phyloP scores from a whole-genome alignment of 2,797 vertebrate species.

The Labroides dimidiatus region DNA sequence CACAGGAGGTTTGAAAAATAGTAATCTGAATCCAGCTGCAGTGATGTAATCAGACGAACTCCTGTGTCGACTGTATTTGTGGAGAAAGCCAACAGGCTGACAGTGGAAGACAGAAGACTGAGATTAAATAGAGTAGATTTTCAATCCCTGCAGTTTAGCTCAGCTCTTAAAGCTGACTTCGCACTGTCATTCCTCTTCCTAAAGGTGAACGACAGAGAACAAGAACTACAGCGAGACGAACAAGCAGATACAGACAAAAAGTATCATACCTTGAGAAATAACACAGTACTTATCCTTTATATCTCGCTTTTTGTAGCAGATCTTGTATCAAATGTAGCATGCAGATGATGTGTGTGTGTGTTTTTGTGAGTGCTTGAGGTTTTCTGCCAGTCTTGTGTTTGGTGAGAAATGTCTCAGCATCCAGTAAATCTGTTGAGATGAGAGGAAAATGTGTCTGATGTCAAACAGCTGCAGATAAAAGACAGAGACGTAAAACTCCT shows the following conservation, averaged over 20 bases:
- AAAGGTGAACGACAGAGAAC: slow-evolving; percentile 27
- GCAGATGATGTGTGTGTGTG: slow-evolving; percentile 9
- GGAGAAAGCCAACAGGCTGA: slow-evolving; percentile 11
- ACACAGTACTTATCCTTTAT: slow-evolving; percentile 17
- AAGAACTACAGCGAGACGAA: slow-evolving; percentile 24
- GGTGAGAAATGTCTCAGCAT: slow-evolving; percentile 37
- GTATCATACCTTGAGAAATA: slow-evolving; percentile 7
- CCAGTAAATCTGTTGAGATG: slow-evolving; percentile 45
- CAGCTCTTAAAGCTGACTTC: slow-evolving; percentile 43
- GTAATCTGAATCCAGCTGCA: background rate
- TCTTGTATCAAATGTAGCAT: slow-evolving; percentile 13
- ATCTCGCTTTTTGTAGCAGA: slow-evolving; percentile 24
- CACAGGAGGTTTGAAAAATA: too few relatives aligned
- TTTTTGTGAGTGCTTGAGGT: slow-evolving; percentile 15
- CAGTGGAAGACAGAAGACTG: slow-evolving; percentile 1
- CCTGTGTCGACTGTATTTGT: slow-evolving; percentile 6
- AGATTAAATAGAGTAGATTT: slow-evolving; percentile 31
- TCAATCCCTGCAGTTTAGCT: slow-evolving; percentile 30
- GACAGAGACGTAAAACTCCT: slow-evolving; percentile 20
- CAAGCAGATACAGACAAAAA: slow-evolving; percentile 17
- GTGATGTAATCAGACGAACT: slow-evolving; percentile 39
- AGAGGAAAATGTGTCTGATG: slow-evolving; percentile 32
- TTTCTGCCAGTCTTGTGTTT: slow-evolving; percentile 35
- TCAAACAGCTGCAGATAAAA: slow-evolving; percentile 39
- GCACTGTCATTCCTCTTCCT: slow-evolving; percentile 45